Evolutionary conservation across 1,140 invertebrate genomes (phyloP), one percentile per base, ranked within the genome.

Genomic region (Rhynchophorus ferrugineus): DNA sequence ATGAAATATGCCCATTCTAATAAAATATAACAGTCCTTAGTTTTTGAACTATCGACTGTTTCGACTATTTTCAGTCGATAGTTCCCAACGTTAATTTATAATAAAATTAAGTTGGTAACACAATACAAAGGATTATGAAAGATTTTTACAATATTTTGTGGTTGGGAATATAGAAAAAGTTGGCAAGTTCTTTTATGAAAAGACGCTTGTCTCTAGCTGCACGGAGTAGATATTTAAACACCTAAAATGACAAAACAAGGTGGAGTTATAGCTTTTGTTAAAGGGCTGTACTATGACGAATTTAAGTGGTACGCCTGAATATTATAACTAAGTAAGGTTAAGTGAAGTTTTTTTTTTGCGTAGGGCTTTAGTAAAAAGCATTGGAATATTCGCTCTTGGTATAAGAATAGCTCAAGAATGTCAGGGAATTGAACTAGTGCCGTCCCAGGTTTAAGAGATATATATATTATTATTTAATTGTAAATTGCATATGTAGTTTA

Each of bases 311-410:
- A 58, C 71, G 64, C 58, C 41, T 24, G 24, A 44, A 17, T 36
- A 44, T n/a, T 16, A 2, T 13, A 22, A 48, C 24, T 29, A 55
- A 55, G 54, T 60, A 41, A 58, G 58, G 58, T 60, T 60, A 61
- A 39, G 49, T 43, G 36, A 38, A 6, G 18, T 16, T 34, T 16
- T 29, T 39, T 38, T 43, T 49, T 50, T 56, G 73, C 75, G 44
- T 69, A 84, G 83, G 83, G 80, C 80, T 58, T 46, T 84, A 11
- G 74, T 84, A 13, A 85, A 85, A 69, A 83, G 81, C 64, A 72
- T 83, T 41, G 79, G 76, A 34, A 72, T 84, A 57, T 84, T 85
- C 62, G 71, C 75, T 48, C 57, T 84, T 17, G 82, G 83, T 33
- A 73, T 84, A 8, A 75, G 76, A 45, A 78, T 85, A 52, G 83